Evolutionary conservation across 2,113 vertebrate species (phyloP).

Genomic region (Ophthalmolycus amberensis): DNA sequence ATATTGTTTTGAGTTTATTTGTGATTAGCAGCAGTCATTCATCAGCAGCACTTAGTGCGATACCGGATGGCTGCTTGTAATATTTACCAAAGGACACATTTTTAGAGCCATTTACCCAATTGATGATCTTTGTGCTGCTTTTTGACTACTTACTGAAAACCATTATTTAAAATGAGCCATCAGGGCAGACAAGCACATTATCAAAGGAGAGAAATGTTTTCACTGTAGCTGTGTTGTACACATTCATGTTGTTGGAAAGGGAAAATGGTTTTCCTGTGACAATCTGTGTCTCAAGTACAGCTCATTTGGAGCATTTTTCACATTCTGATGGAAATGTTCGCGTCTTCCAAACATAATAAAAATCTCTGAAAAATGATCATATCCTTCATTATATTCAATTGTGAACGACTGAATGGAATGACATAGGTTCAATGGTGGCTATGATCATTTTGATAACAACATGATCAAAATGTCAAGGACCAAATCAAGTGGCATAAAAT

Average conservation of each 20-base stretch:
- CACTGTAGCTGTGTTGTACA: slow-evolving; percentile 42
- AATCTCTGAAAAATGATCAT: slow-evolving; percentile 36
- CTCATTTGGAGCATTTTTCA: slow-evolving; percentile 58
- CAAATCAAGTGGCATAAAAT: slow-evolving; percentile 46
- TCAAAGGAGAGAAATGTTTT: slow-evolving; percentile 60
- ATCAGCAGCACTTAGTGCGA: slow-evolving; percentile 30
- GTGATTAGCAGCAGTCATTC: slow-evolving; percentile 51
- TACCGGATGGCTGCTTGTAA: slow-evolving; percentile 25
- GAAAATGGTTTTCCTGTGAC: slow-evolving; percentile 48
- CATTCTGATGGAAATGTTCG: slow-evolving; percentile 55
- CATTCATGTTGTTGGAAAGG: slow-evolving; percentile 45
- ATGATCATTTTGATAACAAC: slow-evolving; percentile 30
- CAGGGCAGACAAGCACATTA: slow-evolving; percentile 53
- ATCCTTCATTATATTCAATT: slow-evolving; percentile 34
- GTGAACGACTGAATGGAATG: slow-evolving; percentile 34
- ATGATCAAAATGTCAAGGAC: slow-evolving; percentile 32
- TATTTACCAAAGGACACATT: slow-evolving; percentile 55
- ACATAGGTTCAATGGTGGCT: slow-evolving; percentile 16
- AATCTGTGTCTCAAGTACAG: slow-evolving; percentile 47
- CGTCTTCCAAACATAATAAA: slow-evolving; percentile 37
- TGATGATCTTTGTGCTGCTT: slow-evolving; percentile 66
- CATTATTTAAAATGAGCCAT: slow-evolving; percentile 74
- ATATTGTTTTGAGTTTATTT: slow-evolving; percentile 41
- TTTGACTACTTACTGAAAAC: slow-evolving; percentile 58
- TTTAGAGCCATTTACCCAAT: slow-evolving; percentile 58